phyloP scores from a whole-genome alignment of 2,888 invertebrate genomes.

The Agriopis aurantiaria region DNA sequence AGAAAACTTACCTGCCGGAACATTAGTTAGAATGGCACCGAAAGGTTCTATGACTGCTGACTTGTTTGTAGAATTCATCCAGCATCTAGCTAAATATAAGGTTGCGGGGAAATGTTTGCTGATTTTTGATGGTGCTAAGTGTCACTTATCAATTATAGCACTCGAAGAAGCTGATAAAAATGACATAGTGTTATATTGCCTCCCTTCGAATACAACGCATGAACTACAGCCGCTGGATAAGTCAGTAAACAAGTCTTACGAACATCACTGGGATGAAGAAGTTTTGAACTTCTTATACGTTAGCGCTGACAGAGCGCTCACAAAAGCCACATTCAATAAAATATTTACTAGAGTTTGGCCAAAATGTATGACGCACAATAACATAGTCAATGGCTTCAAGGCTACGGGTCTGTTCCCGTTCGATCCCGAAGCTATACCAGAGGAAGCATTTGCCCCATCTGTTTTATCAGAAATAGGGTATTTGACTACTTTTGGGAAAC shows the following conservation, averaged over 20 bases:
- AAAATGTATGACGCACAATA: slow-evolving; percentile 1
- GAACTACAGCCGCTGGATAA: slow-evolving; percentile 3
- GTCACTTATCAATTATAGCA: no score
- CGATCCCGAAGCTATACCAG: slow-evolving; percentile 5
- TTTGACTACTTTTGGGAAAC: no score
- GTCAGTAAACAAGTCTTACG: slow-evolving; percentile 17
- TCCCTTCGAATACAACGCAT: slow-evolving; percentile 32
- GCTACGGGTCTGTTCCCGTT: slow-evolving; percentile 2
- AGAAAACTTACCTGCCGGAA: slow-evolving; percentile 41
- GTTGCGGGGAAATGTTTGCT: slow-evolving; percentile 41
- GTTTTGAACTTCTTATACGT: slow-evolving; percentile 25
- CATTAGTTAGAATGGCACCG: slow-evolving; percentile 35
- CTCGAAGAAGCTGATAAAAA: slow-evolving; percentile 25
- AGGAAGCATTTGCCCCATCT: slow-evolving; percentile 10
- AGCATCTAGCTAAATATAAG: slow-evolving; percentile 40
- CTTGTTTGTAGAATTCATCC: slow-evolving; percentile 42
- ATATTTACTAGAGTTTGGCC: slow-evolving; percentile 25
- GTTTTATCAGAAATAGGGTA: no score
- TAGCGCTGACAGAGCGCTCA: slow-evolving; percentile 12
- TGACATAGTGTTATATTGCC: slow-evolving; percentile 23
- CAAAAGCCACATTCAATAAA: slow-evolving; percentile 16
- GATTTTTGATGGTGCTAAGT: slow-evolving; percentile 46
- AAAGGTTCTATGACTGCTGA: neutral
- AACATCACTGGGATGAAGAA: slow-evolving; percentile 43
- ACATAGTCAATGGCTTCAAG: neutral